Conservation (phyloP, 2,113 vertebrate species). For the Marcusenius ussheri region DNA sequence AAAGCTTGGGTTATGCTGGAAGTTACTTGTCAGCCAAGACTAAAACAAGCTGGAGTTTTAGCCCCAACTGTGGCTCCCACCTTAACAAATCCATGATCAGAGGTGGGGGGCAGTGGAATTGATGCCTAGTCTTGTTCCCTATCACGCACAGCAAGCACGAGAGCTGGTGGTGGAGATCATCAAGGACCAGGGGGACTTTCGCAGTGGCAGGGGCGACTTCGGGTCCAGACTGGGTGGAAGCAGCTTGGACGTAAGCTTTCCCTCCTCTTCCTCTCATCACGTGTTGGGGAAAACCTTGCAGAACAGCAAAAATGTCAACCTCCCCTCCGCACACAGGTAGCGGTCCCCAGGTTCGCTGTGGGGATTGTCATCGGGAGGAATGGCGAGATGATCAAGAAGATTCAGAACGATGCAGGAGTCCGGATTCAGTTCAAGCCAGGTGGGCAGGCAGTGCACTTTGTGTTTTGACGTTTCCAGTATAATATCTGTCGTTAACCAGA, state of each 20-base stretch:
- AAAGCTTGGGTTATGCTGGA: background rate
- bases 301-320: background rate
- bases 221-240: constrained; percentile 82
- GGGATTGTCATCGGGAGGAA: constrained; percentile 98
- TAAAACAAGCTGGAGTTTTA: background rate
- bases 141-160: constrained; percentile 77
- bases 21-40: background rate
- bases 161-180: constrained; percentile 96
- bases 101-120: background rate
- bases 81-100: background rate
- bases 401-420: constrained; percentile 94
- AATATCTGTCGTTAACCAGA: background rate
- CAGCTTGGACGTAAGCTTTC: constrained; percentile 79
- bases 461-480: background rate
- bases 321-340: constrained; percentile 61
- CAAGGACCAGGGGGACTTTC: constrained; percentile 92
- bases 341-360: constrained; percentile 91
- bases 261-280: background rate
- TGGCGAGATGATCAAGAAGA: constrained; percentile 98
- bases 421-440: constrained; percentile 98
- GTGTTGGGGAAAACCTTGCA: background rate
- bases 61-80: background rate
- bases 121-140: background rate
- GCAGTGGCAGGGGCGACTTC: constrained; percentile 77
- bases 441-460: constrained; percentile 37